phyloP scores from a whole-genome alignment of 2,113 vertebrate species.

The Microcebus murinus region DNA sequence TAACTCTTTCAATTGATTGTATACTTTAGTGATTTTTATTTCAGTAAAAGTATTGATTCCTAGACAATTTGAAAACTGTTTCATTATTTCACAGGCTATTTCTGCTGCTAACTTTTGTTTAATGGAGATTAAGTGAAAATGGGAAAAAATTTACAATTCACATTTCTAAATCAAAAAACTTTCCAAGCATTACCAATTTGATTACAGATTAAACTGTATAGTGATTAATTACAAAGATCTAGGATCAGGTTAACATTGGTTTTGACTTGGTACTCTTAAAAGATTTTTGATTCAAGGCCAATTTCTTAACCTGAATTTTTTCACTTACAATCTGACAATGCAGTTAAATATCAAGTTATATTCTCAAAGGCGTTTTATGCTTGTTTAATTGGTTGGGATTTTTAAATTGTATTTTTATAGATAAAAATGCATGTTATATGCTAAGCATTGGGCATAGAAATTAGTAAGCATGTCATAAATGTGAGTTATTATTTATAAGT shows the following conservation, averaged over 20 bases:
- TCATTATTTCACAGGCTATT: neutral
- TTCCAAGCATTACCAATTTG: neutral
- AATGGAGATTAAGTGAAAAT: constrained; percentile 32
- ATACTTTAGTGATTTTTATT: constrained; percentile 72
- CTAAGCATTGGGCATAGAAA: neutral
- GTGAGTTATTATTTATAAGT: neutral
- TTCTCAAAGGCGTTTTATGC: neutral
- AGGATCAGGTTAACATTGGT: neutral
- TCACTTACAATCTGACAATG: neutral
- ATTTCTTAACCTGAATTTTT: neutral
- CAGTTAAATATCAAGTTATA: neutral
- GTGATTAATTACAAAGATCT: constrained; percentile 20
- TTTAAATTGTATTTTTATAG: neutral
- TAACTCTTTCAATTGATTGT: constrained; percentile 74
- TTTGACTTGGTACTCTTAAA: neutral
- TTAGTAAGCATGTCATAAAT: neutral
- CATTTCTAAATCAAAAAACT: neutral
- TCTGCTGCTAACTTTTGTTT: constrained; percentile 51
- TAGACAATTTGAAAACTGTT: constrained; percentile 57
- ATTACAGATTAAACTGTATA: constrained; percentile 24
- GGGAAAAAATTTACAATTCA: constrained; percentile 47
- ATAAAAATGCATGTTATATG: neutral
- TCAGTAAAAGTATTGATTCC: constrained; percentile 78
- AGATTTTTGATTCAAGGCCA: neutral
- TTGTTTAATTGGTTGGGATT: neutral